Conservation (phyloP, 2,113 vertebrate genomes). For the Phalacrocorax carbo region DNA sequence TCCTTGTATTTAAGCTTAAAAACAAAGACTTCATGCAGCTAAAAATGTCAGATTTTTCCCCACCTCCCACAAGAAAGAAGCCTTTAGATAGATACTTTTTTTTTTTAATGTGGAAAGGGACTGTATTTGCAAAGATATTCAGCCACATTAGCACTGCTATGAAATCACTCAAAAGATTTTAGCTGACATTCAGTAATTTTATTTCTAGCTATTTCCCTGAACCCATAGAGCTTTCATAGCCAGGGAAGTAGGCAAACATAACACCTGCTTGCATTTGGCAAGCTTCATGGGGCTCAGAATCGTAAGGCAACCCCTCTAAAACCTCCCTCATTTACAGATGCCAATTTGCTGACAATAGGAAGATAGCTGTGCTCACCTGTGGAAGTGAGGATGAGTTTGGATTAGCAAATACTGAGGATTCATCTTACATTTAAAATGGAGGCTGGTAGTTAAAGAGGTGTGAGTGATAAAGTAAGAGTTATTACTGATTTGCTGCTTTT, state of each 20-base stretch:
- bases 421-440: conserved; percentile 6
- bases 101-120: background rate
- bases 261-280: conserved; percentile 42
- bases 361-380: background rate
- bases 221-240: background rate
- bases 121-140: background rate
- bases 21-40: background rate
- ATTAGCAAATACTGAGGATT: background rate
- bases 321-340: background rate
- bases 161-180: conserved; percentile 16
- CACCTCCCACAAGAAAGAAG: background rate
- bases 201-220: conserved; percentile 26
- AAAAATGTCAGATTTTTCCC: background rate
- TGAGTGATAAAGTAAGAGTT: background rate
- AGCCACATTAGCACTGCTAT: background rate
- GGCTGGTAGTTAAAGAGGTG: background rate
- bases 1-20: background rate
- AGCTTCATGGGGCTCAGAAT: background rate
- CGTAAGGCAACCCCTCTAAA: background rate
- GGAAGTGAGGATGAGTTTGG: background rate
- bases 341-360: background rate
- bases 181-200: conserved; percentile 11
- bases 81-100: background rate
- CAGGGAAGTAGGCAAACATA: background rate
- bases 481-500: conserved; percentile 5